Evolutionary conservation across 2,797 vertebrate species (phyloP).

Genomic region (Dipus sagitta): DNA sequence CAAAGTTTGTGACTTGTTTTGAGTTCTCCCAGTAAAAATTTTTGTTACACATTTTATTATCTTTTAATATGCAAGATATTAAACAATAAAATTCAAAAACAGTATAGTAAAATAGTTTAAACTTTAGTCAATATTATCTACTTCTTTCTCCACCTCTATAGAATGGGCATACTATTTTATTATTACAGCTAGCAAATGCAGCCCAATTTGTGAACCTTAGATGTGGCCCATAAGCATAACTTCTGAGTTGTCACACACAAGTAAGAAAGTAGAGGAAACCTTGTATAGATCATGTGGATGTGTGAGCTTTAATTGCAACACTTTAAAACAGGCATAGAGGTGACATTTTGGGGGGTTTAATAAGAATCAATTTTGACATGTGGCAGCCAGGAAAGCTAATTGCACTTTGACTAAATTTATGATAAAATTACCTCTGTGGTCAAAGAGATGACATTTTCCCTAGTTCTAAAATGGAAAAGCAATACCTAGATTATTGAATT

Average conservation of each 20-base stretch:
- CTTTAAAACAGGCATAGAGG: conserved; percentile 57
- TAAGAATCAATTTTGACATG: conserved; percentile 61
- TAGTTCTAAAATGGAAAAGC: neutral
- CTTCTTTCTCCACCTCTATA: neutral
- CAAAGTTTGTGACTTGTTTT: conserved; percentile 25
- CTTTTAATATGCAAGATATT: conserved; percentile 53
- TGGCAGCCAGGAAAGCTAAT: conserved; percentile 68
- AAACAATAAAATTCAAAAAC: neutral
- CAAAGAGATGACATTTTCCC: conserved; percentile 47
- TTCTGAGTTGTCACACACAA: conserved; percentile 36
- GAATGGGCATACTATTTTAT: neutral
- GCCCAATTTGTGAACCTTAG: neutral
- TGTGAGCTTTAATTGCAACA: conserved; percentile 54
- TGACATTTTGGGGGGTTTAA: conserved; percentile 55
- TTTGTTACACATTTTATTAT: conserved; percentile 17
- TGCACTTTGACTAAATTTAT: conserved; percentile 61
- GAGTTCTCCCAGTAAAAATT: neutral
- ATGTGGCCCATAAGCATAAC: neutral
- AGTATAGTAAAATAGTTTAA: neutral
- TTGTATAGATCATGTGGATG: conserved; percentile 2
- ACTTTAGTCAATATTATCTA: neutral
- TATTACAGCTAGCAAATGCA: neutral
- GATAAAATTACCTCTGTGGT: conserved; percentile 57
- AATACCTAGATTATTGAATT: conserved; percentile 10
- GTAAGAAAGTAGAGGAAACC: conserved; percentile 32